Percentiles rank a stretch among this genome's conserved stretches.
phyloP scores from a whole-genome alignment of 1,140 invertebrate genomes.

The Prorops nasuta region DNA sequence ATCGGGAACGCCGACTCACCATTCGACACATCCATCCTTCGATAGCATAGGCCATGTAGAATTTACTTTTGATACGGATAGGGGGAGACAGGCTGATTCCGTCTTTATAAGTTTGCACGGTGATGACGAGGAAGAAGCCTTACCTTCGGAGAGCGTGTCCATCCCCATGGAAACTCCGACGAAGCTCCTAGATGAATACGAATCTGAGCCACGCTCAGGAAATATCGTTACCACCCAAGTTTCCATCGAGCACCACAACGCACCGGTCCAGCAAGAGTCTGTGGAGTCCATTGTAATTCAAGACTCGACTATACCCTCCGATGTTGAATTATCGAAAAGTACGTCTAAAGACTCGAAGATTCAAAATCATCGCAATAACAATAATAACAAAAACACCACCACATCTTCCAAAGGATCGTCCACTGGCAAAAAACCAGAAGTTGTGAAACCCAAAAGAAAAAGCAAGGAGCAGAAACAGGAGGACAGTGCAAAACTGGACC shows the following conservation, averaged over 20 bases:
- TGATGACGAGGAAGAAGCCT: constrained; percentile 40
- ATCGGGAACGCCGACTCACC: constrained; percentile 4
- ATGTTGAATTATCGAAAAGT: constrained; percentile 26
- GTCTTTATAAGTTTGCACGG: constrained; percentile 48
- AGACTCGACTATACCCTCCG: constrained; percentile 13
- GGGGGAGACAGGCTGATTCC: constrained; percentile 34
- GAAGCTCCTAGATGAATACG: constrained; percentile 47
- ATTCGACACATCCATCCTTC: constrained; percentile 28
- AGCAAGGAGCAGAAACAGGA: constrained; percentile 24
- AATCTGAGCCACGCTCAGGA: constrained; percentile 24
- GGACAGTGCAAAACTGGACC: background rate
- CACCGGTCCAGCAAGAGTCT: background rate
- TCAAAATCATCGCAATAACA: too few species aligned
- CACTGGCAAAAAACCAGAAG: constrained; percentile 30
- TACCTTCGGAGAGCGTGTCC: constrained; percentile 47
- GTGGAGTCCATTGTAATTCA: background rate
- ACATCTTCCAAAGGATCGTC: constrained; percentile 36
- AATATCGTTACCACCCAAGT: constrained; percentile 43
- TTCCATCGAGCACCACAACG: constrained; percentile 40
- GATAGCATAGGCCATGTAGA: constrained; percentile 54
- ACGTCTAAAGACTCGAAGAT: constrained; percentile 33
- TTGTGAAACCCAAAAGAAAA: constrained; percentile 43
- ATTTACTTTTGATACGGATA: constrained; percentile 45
- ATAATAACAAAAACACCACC: too few species aligned
- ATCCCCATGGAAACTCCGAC: constrained; percentile 51